Conservation (phyloP, 2,888 invertebrate species). For the Acrobasis consociella region DNA sequence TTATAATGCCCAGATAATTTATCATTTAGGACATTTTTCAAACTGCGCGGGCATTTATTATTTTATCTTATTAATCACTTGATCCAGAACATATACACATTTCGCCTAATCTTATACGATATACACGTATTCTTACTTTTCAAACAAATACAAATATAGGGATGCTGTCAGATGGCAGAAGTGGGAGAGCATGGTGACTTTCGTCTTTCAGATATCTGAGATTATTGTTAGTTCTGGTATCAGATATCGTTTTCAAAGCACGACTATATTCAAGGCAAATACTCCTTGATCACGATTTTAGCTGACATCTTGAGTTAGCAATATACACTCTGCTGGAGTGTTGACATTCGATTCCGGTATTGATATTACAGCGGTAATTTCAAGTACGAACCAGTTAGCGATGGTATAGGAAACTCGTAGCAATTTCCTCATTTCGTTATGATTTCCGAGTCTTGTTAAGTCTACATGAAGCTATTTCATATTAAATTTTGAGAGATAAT, state of each 20-base stretch:
- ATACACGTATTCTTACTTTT: no score
- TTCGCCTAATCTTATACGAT: no score
- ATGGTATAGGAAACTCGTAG: constrained; percentile 1
- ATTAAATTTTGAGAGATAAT: background rate
- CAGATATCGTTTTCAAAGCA: background rate
- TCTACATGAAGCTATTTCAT: background rate
- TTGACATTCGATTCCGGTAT: constrained; percentile 21
- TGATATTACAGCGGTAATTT: constrained; percentile 17
- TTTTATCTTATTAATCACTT: no score
- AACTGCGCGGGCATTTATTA: no score
- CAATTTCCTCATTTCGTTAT: constrained; percentile 7
- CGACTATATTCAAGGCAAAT: constrained; percentile 7
- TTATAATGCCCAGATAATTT: no score
- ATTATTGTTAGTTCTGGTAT: background rate
- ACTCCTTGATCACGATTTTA: constrained; percentile 2
- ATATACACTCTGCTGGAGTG: constrained; percentile 14
- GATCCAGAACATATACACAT: no score
- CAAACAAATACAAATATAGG: no score
- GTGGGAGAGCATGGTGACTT: no score
- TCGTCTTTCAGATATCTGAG: no score
- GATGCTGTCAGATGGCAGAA: no score
- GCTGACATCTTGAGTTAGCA: constrained; percentile 10
- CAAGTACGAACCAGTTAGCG: constrained; percentile 6
- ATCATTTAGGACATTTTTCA: no score
- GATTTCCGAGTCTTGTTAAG: constrained; percentile 2